Evolutionary conservation across 2,888 invertebrate species (phyloP).

Genomic region (Leptodirus hochenwartii): DNA sequence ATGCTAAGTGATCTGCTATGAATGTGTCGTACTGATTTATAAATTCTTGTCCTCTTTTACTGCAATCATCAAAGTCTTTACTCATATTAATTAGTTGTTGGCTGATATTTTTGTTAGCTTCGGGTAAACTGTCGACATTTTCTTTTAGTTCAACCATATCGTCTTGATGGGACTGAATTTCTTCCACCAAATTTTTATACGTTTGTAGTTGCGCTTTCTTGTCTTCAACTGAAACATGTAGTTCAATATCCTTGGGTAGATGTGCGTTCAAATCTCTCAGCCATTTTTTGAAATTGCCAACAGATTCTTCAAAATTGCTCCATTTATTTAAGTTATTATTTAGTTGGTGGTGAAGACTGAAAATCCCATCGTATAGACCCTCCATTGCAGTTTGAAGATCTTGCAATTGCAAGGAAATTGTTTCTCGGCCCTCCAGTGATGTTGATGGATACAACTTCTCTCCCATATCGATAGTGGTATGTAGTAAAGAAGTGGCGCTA

Average conservation of each 20-base stretch:
- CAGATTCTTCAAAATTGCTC: slow-evolving; percentile 79
- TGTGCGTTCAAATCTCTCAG: slow-evolving; percentile 54
- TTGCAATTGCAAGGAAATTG: slow-evolving; percentile 63
- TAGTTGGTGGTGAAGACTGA: slow-evolving; percentile 59
- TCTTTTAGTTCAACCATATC: slow-evolving; percentile 66
- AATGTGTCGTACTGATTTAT: slow-evolving; percentile 76
- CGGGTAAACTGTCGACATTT: slow-evolving; percentile 62
- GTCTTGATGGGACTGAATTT: slow-evolving; percentile 69
- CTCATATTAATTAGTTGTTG: slow-evolving; percentile 49
- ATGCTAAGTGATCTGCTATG: slow-evolving; percentile 77
- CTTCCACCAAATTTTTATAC: slow-evolving; percentile 66
- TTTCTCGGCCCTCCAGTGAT: slow-evolving; percentile 71
- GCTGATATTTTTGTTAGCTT: slow-evolving; percentile 55
- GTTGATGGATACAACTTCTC: slow-evolving; percentile 78
- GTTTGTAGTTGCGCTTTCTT: slow-evolving; percentile 77
- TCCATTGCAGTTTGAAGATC: slow-evolving; percentile 73
- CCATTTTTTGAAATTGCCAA: slow-evolving; percentile 65
- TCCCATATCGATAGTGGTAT: slow-evolving; percentile 70
- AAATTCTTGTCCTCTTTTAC: slow-evolving; percentile 52
- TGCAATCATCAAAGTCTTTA: slow-evolving; percentile 51
- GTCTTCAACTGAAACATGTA: slow-evolving; percentile 78
- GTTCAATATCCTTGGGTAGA: slow-evolving; percentile 60
- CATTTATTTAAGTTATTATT: slow-evolving; percentile 70
- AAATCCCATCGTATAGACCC: slow-evolving; percentile 58
- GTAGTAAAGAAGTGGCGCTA: slow-evolving; percentile 54